Evolutionary conservation across 2,113 vertebrate species (phyloP), one percentile per base, ranked within the genome.

Genomic region (Naja naja): DNA sequence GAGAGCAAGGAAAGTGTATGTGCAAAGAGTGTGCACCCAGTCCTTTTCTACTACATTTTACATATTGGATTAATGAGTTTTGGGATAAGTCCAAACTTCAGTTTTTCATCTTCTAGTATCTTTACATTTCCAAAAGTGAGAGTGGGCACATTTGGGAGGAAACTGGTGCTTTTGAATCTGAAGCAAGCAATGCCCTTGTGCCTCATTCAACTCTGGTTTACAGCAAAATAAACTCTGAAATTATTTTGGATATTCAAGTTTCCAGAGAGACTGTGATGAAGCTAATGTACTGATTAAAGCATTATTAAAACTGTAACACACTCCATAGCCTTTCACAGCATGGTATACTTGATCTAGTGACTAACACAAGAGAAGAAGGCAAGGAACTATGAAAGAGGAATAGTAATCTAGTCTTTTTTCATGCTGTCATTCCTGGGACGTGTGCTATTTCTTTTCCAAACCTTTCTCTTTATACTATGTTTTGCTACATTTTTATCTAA

Each of bases 201-300:
- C 9, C 58, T 91, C 89, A 14, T 69, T 86, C 89, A 95, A 89
- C 49, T 52, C 55, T 39, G 90, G 0, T 6, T 94, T 81, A 27
- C 23, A 93, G 91, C 58, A 39, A 87, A 87, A 0, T 91, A 93
- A 94, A 27, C 55, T n/a, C 45, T 88, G 34, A 89, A 92, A 69
- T 20, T 55, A 18, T 23, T 93, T 30, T 12, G 1, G 94, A 89
- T 53, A 0, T 3, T 85, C 92, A 85, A 8, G n/a, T 14, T 69
- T 69, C 56, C 3, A 53, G 47, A 88, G 34, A 87, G 7, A 47
- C 4, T 0, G 90, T 25, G 34, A 69, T 90, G 16, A 39, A 64
- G 27, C 85, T 90, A 22, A 18, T 12, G 1, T 20, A 69, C n/a
- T 93, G 9, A 86, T 49, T 93, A 14, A 92, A 93, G 54, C 45